Base-by-base conservation (phyloP, 2,113 vertebrate genomes). In the Miniopterus natalensis region DNA sequence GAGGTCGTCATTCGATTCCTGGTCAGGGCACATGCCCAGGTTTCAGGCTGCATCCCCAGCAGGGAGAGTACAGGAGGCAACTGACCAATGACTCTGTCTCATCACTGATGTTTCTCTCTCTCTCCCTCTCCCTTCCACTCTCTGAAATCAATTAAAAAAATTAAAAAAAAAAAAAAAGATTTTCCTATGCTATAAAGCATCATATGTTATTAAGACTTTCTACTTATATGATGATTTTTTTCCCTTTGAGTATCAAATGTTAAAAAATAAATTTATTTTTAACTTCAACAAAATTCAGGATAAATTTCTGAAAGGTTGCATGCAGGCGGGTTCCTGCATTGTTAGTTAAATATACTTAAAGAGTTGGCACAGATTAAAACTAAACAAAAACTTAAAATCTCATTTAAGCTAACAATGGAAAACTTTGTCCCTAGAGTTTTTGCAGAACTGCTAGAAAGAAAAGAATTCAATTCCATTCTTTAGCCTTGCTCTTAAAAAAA, bases 401-500 rank as follows among this genome's bases (percentile, higher is more conserved):
- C 87, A 91, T 20, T 83, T 88, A 90, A 77, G n/a, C 21, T 57
- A 88, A 91, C 29, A 51, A 90, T 13, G 66, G 85, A 80, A 71
- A 70, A 77, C 45, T 51, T 49, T 83, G 65, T 74, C 15, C 70
- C 51, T 45, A 6, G 31, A 59, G 25, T 88, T 83, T 78, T 0
- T 88, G 42, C 31, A 83, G 14, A 92, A 84, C 17, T 23, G 36
- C 55, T 40, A 80, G 36, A 53, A 94, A 57, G 45, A 75, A 75
- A 85, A 29, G 42, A 27, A 81, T 5, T 20, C 21, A n/a, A 66
- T 36, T 78, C n/a, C 36, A 61, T 84, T 84, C 23, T 94, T 89
- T 73, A 86, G 61, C 3, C 42, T 55, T 87, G 20, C 14, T 75
- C 12, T 85, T 66, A 59, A 87, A 73, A 94, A n/a, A 29, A 91